phyloP scores from a whole-genome alignment of 2,888 invertebrate genomes.

The Alentia gelatinosa region DNA sequence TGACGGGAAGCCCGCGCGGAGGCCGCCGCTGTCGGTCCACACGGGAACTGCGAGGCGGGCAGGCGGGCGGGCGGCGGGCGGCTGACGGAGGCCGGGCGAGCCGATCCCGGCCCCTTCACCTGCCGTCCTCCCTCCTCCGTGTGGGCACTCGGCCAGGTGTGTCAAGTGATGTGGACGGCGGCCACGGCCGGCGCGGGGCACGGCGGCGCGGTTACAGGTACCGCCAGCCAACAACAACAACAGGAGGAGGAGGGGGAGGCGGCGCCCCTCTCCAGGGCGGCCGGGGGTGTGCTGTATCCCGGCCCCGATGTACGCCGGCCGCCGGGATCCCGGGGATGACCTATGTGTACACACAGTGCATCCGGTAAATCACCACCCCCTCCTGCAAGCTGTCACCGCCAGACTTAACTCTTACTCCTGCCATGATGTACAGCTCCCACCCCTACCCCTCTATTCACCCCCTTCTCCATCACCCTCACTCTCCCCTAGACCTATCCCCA shows the following conservation, averaged over 20 bases:
- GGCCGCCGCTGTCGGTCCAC: too few relatives aligned
- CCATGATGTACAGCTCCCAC: background rate
- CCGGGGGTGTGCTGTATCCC: too few relatives aligned
- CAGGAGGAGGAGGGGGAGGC: background rate
- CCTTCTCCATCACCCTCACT: background rate
- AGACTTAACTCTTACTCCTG: background rate
- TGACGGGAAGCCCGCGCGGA: too few relatives aligned
- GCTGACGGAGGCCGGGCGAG: background rate
- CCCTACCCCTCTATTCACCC: background rate
- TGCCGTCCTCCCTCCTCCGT: background rate
- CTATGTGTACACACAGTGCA: too few relatives aligned
- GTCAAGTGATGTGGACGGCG: slow-evolving; percentile 40
- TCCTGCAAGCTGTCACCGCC: too few relatives aligned
- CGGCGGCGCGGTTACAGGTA: background rate
- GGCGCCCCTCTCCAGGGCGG: background rate
- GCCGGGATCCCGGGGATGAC: too few relatives aligned
- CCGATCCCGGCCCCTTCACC: slow-evolving; percentile 5
- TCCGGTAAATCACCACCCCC: too few relatives aligned
- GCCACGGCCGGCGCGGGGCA: slow-evolving; percentile 11
- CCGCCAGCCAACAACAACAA: background rate
- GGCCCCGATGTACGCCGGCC: too few relatives aligned
- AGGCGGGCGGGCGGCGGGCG: background rate
- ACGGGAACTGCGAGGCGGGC: too few relatives aligned
- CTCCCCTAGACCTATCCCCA: background rate
- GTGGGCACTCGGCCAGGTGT: slow-evolving; percentile 45